Evolutionary conservation across 2,797 vertebrate species (phyloP), one percentile per base, ranked within the genome.

Genomic region (Chaenodraco wilsoni): DNA sequence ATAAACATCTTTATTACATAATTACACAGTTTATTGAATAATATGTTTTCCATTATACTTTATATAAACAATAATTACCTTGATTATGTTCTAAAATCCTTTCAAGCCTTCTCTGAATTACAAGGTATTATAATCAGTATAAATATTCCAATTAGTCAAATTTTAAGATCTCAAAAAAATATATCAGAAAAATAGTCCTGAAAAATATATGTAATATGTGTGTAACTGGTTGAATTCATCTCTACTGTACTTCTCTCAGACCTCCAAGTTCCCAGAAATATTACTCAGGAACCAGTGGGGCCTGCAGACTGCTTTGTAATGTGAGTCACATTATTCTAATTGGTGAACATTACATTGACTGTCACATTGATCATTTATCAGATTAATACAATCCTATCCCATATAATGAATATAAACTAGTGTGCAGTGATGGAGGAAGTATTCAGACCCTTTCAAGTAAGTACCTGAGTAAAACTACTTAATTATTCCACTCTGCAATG

Each of bases 321-420:
- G 21, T 50, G 52, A 62, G 23, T 50, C 27, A 15, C 44, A 57
- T 44, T 40, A 31, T 65, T 46, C 12, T 14, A 4, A 13, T 59
- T 46, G 3, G 1, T 1, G 3, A 56, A 54, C 21, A 62, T 14
- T 16, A 1, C n/a, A 8, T 40, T 40, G 41, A 43, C 49, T 58
- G 15, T 46, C 58, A 58, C 37, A 50, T 19, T 12, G 19, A 48
- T 48, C 19, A 48, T 40, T 48, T 43, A 19, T 45, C 71, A 73
- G 46, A 27, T 0, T 11, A 2, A 19, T 46, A 23, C 11, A 19
- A 64, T 40, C 31, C 43, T 40, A 41, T 33, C 3, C 14, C n/a
- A 37, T 41, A 41, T 13, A 23, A 17, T 51, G 27, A 27, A 5
- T 64, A 17, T 27, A 27, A 16, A 44, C 10, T 1, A 0, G 21